A percentile compares a stretch with the other conserved stretches of the same genome.
These are phyloP conservation scores for Lethenteron camtschaticum DNA, from an alignment of 2,113 vertebrate species.

Conservation along the genomic window DNA sequence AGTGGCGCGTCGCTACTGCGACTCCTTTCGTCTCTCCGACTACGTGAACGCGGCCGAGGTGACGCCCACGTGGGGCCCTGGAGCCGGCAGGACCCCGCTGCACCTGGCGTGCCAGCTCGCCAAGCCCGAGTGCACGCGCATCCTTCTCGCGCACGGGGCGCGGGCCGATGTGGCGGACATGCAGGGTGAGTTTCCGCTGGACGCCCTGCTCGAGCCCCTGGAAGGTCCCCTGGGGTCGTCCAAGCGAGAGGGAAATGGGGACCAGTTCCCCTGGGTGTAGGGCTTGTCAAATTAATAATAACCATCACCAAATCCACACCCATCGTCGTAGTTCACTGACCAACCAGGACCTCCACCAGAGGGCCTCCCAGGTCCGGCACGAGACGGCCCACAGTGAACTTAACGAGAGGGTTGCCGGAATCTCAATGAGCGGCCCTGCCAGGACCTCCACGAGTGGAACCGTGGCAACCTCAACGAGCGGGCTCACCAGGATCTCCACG, in stretches of 20 bases:
- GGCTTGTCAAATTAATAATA: background rate
- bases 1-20: slow-evolving; percentile 22
- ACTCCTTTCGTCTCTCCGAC: slow-evolving; percentile 11
- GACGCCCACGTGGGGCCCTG: slow-evolving; percentile 28
- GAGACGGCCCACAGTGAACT: too few relatives aligned
- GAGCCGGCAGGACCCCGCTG: slow-evolving; percentile 35
- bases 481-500: too few relatives aligned
- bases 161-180: slow-evolving; percentile 24
- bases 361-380: too few relatives aligned
- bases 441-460: too few relatives aligned
- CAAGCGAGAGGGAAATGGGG: slow-evolving; percentile 8
- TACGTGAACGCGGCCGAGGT: slow-evolving; percentile 45
- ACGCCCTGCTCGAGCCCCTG: slow-evolving; percentile 39
- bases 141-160: slow-evolving; percentile 50
- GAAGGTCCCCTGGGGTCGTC: background rate
- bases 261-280: slow-evolving; percentile 12
- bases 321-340: background rate
- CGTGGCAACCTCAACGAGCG: too few relatives aligned
- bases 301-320: background rate
- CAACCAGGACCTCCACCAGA: too few relatives aligned
- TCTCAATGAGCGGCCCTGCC: too few relatives aligned
- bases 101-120: slow-evolving; percentile 53
- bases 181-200: slow-evolving; percentile 28
- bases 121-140: slow-evolving; percentile 40
- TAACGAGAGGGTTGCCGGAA: too few relatives aligned